Evolutionary conservation across 92 coral and sea anemone species (phyloP).

Genomic region (Actinernus sp.): DNA sequence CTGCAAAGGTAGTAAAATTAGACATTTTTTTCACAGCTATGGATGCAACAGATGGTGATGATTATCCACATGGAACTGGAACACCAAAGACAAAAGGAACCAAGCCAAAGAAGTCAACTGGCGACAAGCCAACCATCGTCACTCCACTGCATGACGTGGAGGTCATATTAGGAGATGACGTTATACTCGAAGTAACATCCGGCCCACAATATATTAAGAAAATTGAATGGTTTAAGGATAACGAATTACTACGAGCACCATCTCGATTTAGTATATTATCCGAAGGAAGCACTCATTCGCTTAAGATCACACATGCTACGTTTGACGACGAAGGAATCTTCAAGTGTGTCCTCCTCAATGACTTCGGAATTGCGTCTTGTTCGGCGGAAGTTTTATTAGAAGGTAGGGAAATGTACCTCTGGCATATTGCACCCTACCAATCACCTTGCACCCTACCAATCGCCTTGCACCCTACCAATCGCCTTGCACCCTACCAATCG

Average conservation of each 20-base stretch:
- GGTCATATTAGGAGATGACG: conserved; percentile 85
- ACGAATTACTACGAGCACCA: conserved; percentile 75
- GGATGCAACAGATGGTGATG: conserved; percentile 40
- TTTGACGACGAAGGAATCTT: conserved; percentile 93
- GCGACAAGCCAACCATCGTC: conserved; percentile 83
- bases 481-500: too few species aligned
- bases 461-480: too few species aligned
- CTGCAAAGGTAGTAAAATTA: not conserved
- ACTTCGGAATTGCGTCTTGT: conserved; percentile 87
- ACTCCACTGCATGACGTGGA: conserved; percentile 73
- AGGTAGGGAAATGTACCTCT: conserved; percentile 40
- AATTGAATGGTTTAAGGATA: conserved; percentile 98
- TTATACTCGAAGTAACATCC: conserved; percentile 56
- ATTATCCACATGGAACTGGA: conserved; percentile 9
- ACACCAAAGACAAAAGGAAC: conserved; percentile 44
- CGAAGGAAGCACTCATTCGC: conserved; percentile 40
- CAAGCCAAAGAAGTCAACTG: conserved; percentile 34
- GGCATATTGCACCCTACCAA: too few species aligned
- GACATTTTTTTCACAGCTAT: conserved; percentile 10
- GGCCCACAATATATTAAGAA: conserved; percentile 80
- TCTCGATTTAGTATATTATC: conserved; percentile 73
- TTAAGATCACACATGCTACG: conserved; percentile 56
- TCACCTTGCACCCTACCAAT: too few species aligned
- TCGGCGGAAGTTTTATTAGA: conserved; percentile 95
- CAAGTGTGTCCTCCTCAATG: conserved; percentile 89